Percentiles rank a stretch among this genome's conserved stretches.
These are phyloP conservation scores for Prochilodus magdalenae DNA, from an alignment of 2,113 vertebrate genomes.

Conservation along the genomic window DNA sequence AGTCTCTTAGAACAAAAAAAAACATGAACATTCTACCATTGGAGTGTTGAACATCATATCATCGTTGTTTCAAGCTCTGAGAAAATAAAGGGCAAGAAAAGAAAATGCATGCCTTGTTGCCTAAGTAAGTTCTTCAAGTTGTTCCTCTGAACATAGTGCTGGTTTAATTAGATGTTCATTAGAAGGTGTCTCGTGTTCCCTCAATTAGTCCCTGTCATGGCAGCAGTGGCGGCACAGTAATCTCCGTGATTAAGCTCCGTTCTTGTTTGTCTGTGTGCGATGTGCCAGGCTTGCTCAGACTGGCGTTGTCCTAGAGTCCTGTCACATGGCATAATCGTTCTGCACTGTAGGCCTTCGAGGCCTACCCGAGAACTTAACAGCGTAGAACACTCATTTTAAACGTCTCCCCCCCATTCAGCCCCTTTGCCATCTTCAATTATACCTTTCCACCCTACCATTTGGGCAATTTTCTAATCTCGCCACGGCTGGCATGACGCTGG, in stretches of 20 bases:
- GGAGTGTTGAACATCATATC: constrained; percentile 18
- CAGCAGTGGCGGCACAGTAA: constrained; percentile 58
- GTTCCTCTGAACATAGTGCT: constrained; percentile 62
- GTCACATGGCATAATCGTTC: constrained; percentile 88
- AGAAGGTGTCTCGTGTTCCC: constrained; percentile 70
- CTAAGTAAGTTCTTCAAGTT: constrained; percentile 51
- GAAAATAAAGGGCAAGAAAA: constrained; percentile 30
- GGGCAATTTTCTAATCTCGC: constrained; percentile 92
- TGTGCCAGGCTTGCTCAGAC: constrained; percentile 54
- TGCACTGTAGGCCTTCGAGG: constrained; percentile 84
- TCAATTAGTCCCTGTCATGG: constrained; percentile 72
- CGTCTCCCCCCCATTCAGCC: constrained; percentile 92
- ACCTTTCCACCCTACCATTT: constrained; percentile 99
- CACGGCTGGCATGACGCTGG: constrained; percentile 53
- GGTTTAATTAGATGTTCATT: constrained; percentile 75
- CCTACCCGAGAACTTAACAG: constrained; percentile 88
- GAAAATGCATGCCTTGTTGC: constrained; percentile 42
- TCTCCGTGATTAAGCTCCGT: constrained; percentile 68
- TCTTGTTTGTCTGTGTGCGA: constrained; percentile 63
- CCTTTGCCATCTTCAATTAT: constrained; percentile 98
- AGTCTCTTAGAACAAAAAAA: neutral
- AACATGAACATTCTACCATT: neutral
- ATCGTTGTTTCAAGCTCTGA: neutral
- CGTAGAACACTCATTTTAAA: constrained; percentile 97
- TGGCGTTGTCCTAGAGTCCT: constrained; percentile 75